A percentile compares a stretch with the other conserved stretches of the same genome.
These are phyloP conservation scores for Pteropus rufus DNA, from an alignment of 2,797 vertebrate species.

Conservation along the genomic window DNA sequence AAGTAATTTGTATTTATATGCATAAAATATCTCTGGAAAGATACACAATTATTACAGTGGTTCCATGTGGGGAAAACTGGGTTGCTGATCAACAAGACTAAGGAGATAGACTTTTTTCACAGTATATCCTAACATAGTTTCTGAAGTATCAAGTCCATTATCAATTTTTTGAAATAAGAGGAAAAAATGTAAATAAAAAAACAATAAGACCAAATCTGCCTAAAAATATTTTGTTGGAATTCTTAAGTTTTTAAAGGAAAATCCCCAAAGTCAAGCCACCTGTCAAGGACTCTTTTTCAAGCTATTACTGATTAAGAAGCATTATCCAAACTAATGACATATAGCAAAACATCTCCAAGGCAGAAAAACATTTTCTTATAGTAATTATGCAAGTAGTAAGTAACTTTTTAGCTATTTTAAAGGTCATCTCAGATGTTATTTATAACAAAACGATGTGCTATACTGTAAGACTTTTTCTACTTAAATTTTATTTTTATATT, in stretches of 20 bases:
- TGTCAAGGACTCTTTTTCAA: not conserved
- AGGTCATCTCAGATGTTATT: not conserved
- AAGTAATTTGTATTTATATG: not conserved
- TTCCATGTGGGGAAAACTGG: not conserved
- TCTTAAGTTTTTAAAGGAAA: slow-evolving; percentile 7
- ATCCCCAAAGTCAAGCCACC: not conserved
- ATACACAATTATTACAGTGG: not conserved
- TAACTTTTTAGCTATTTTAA: not conserved
- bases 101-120: not conserved
- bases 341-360: not conserved
- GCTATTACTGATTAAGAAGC: not conserved
- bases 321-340: not conserved
- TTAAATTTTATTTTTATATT: not conserved
- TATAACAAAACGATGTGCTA: not conserved
- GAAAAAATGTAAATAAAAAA: not conserved
- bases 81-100: not conserved
- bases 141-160: not conserved
- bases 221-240: not conserved
- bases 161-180: not conserved
- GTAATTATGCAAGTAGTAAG: not conserved
- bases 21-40: not conserved
- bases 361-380: not conserved
- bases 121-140: not conserved
- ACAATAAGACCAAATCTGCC: not conserved
- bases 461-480: not conserved